A percentile compares a stretch with the other conserved stretches of the same genome.
Evolutionary conservation across 2,797 vertebrate species (phyloP).

Genomic region (Semotilus atromaculatus): DNA sequence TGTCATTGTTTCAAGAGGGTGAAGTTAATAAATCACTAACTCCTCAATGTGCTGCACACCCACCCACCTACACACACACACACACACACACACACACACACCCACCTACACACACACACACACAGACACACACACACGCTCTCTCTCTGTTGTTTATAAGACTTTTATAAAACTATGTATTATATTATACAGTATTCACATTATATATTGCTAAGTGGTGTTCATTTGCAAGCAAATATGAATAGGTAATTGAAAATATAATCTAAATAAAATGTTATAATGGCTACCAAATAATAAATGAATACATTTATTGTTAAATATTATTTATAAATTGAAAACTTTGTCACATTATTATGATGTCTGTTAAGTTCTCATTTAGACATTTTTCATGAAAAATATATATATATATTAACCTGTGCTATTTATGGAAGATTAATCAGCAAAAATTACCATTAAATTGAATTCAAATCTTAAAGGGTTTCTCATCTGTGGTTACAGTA

Average conservation of each 20-base stretch:
- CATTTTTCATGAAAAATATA: not conserved
- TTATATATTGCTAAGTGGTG: not conserved
- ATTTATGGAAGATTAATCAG: not conserved
- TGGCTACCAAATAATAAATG: not conserved
- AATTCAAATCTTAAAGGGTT: not conserved
- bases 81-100: conserved; percentile 31
- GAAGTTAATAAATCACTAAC: conserved; percentile 80
- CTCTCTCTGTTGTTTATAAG: not conserved
- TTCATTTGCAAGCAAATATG: not conserved
- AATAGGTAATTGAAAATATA: too few species aligned
- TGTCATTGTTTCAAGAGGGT: conserved; percentile 76
- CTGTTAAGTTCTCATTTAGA: not conserved
- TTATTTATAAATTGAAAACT: not conserved
- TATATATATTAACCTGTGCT: not conserved
- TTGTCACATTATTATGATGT: not conserved
- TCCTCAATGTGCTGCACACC: conserved; percentile 53
- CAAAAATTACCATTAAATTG: not conserved
- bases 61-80: conserved; percentile 15
- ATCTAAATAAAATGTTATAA: not conserved
- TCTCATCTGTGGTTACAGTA: not conserved
- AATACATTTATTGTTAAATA: not conserved
- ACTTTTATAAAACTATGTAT: not conserved
- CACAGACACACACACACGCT: too few species aligned
- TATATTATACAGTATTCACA: not conserved
- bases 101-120: not conserved